A percentile compares a stretch with the other conserved stretches of the same genome.
phyloP scores from a whole-genome alignment of 2,797 vertebrate species.

The Coilia nasus region DNA sequence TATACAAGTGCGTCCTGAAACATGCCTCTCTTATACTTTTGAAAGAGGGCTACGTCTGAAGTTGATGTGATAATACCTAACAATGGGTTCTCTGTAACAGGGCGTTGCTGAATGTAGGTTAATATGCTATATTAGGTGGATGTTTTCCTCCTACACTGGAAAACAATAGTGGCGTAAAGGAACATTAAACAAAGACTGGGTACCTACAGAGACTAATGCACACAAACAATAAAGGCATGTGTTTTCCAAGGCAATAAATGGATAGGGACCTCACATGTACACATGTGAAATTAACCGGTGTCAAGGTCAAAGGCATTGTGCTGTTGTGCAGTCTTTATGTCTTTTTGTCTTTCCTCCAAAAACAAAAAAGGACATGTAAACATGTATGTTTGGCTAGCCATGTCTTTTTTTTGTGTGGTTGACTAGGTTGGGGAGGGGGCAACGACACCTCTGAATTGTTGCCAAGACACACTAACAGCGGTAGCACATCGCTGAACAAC shows the following conservation, averaged over 20 bases:
- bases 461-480: slow-evolving; percentile 43
- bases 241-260: not conserved
- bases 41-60: slow-evolving; percentile 1
- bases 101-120: not conserved
- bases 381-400: slow-evolving; percentile 42
- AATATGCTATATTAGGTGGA: not conserved
- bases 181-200: slow-evolving; percentile 17
- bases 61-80: not conserved
- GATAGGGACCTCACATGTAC: not conserved
- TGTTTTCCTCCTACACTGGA: not conserved
- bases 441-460: slow-evolving; percentile 29
- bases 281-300: not conserved
- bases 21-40: not conserved
- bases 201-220: not conserved
- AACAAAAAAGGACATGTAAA: slow-evolving; percentile 28
- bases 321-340: slow-evolving; percentile 19
- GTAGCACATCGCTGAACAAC: not conserved
- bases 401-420: slow-evolving; percentile 28
- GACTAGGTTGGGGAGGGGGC: slow-evolving; percentile 22
- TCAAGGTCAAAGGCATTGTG: not conserved
- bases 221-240: not conserved
- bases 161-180: not conserved
- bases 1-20: not conserved
- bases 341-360: not conserved
- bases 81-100: slow-evolving; percentile 7